Evolutionary conservation across 2,888 invertebrate species (phyloP).

Genomic region (Drosophila atripex): DNA sequence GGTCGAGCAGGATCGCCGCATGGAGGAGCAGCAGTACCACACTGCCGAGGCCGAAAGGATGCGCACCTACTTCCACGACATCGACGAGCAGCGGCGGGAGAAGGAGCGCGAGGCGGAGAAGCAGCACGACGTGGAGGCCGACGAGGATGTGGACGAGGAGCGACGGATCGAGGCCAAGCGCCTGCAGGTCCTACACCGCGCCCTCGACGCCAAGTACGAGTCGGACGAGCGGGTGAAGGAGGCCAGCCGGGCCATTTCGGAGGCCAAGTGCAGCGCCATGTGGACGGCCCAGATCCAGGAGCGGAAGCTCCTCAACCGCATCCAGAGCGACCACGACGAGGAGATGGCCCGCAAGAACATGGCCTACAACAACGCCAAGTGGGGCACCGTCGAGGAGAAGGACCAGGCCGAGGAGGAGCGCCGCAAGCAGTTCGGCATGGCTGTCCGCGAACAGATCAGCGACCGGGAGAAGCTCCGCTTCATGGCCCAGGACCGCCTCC

Average conservation of each 20-base stretch:
- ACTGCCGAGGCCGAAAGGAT: conserved; percentile 59
- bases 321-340: conserved; percentile 88
- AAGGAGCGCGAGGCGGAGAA: conserved; percentile 51
- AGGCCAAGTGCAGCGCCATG: conserved; percentile 86
- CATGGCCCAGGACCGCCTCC: conserved; percentile 56
- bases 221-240: conserved; percentile 54
- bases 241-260: conserved; percentile 85
- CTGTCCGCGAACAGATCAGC: conserved; percentile 63
- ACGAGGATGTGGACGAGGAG: conserved; percentile 47
- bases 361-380: conserved; percentile 58
- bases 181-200: conserved; percentile 86
- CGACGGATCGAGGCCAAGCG: conserved; percentile 68
- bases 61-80: conserved; percentile 50
- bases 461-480: conserved; percentile 57
- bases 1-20: conserved; percentile 42
- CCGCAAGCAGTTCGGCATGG: conserved; percentile 59
- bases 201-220: conserved; percentile 87
- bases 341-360: conserved; percentile 85
- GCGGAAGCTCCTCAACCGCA: conserved; percentile 90
- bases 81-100: conserved; percentile 62
- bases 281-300: conserved; percentile 91
- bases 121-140: conserved; percentile 44
- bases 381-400: conserved; percentile 50
- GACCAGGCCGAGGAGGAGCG: conserved; percentile 46
- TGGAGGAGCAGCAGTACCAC: conserved; percentile 53